Conservation (phyloP, 1,140 invertebrate genomes). For the Globodera ellingtonae region DNA sequence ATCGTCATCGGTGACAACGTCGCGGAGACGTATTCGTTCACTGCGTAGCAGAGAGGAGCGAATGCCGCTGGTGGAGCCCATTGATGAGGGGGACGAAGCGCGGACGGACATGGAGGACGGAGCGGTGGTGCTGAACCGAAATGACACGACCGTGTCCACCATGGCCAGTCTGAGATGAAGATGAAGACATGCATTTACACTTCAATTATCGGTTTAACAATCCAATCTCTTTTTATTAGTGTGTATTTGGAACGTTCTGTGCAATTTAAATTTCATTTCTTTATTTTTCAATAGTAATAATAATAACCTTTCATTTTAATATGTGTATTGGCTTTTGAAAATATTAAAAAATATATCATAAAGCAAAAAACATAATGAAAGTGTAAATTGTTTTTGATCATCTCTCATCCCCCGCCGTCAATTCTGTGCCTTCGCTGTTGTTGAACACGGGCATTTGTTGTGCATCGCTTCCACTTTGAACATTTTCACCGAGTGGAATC, state of each 20-base stretch:
- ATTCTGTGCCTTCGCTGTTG: neutral
- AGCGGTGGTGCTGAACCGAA: slow-evolving; percentile 1
- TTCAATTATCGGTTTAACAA: neutral
- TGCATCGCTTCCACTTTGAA: neutral
- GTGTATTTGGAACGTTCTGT: neutral
- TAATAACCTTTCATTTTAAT: too few relatives aligned
- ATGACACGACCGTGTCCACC: slow-evolving; percentile 23
- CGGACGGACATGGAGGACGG: neutral
- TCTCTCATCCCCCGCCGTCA: neutral
- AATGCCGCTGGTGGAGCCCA: slow-evolving; percentile 23
- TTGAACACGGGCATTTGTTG: neutral
- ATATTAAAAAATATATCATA: neutral
- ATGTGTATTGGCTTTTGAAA: neutral
- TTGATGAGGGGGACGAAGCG: neutral
- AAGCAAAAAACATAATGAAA: too few relatives aligned
- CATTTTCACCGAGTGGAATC: slow-evolving; percentile 4
- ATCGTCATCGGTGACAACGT: neutral
- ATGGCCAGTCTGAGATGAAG: slow-evolving; percentile 23
- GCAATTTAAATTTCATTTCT: neutral
- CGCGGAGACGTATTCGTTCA: neutral
- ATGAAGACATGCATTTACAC: neutral
- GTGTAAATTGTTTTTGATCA: neutral
- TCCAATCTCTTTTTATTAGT: neutral
- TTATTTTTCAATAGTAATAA: neutral
- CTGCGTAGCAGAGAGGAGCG: neutral